Percentiles rank a stretch among this genome's conserved stretches.
These are phyloP conservation scores for Abramis brama DNA, from an alignment of 2,113 vertebrate genomes.

Conservation along the genomic window DNA sequence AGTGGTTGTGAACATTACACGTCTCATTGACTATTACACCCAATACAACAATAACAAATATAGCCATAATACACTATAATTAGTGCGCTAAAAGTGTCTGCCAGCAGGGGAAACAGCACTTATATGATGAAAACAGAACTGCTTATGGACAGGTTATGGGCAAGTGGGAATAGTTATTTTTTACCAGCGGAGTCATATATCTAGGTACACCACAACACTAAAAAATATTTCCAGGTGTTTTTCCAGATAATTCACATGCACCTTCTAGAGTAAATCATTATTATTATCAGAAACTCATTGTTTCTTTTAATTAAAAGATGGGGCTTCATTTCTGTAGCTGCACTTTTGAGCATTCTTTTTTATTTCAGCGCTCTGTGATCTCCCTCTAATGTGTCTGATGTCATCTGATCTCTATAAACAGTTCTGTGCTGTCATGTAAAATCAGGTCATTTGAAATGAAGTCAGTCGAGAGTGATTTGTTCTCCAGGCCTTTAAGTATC, in stretches of 20 bases:
- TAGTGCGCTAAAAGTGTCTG: not conserved
- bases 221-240: not conserved
- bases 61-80: not conserved
- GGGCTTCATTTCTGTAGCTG: not conserved
- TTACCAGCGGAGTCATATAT: not conserved
- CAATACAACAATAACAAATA: constrained; percentile 35
- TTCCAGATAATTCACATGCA: not conserved
- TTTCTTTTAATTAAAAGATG: not conserved
- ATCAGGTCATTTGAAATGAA: constrained; percentile 38
- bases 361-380: not conserved
- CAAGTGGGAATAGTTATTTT: not conserved
- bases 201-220: not conserved
- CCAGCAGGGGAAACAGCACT: not conserved
- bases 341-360: not conserved
- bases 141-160: constrained; percentile 3
- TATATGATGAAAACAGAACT: not conserved
- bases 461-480: constrained; percentile 35
- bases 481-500: constrained; percentile 42
- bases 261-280: not conserved
- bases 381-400: not conserved
- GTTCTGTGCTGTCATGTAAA: constrained; percentile 29
- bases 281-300: not conserved
- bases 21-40: constrained; percentile 22
- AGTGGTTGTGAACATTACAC: not conserved
- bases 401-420: not conserved